A percentile compares a stretch with the other conserved stretches of the same genome.
phyloP scores from a whole-genome alignment of 1,140 invertebrate genomes.

The Scaptodrosophila lebanonensis region DNA sequence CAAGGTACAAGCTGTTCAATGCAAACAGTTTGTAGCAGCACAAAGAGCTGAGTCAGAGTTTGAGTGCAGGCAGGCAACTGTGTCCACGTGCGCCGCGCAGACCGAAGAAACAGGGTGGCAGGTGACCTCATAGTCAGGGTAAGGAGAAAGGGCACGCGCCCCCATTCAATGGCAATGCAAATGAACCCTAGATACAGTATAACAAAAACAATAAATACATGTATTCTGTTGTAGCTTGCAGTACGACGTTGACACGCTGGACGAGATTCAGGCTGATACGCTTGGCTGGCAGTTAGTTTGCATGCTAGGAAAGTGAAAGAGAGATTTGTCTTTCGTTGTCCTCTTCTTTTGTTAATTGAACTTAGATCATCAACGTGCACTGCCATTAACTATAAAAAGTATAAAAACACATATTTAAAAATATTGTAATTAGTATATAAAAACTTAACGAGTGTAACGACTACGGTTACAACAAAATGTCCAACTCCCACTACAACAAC shows the following conservation, averaged over 20 bases:
- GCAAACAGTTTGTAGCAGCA: conserved; percentile 12
- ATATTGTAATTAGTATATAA: conserved; percentile 48
- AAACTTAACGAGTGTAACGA: conserved; percentile 23
- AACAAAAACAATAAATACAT: no score
- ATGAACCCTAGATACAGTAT: no score
- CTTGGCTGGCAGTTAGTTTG: conserved; percentile 58
- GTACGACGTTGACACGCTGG: conserved; percentile 26
- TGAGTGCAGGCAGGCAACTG: conserved; percentile 7
- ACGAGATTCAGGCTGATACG: conserved; percentile 29
- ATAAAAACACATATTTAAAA: conserved; percentile 37
- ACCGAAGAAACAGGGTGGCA: conserved; percentile 8
- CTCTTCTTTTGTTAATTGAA: conserved; percentile 54
- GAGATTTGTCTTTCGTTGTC: conserved; percentile 49
- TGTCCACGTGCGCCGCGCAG: not conserved
- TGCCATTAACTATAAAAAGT: conserved; percentile 61
- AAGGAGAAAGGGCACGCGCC: conserved; percentile 10
- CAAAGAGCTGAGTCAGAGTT: conserved; percentile 9
- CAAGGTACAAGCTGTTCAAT: conserved; percentile 21
- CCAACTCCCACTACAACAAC: conserved; percentile 66
- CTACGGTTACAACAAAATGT: conserved; percentile 38
- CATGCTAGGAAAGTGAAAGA: conserved; percentile 30
- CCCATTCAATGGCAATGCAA: not conserved
- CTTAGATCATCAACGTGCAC: conserved; percentile 68
- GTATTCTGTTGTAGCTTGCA: conserved; percentile 16
- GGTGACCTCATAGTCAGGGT: conserved; percentile 35